These are phyloP conservation scores for Malaclemys terrapin DNA, from an alignment of 2,113 vertebrate species.

Conservation along the genomic window DNA sequence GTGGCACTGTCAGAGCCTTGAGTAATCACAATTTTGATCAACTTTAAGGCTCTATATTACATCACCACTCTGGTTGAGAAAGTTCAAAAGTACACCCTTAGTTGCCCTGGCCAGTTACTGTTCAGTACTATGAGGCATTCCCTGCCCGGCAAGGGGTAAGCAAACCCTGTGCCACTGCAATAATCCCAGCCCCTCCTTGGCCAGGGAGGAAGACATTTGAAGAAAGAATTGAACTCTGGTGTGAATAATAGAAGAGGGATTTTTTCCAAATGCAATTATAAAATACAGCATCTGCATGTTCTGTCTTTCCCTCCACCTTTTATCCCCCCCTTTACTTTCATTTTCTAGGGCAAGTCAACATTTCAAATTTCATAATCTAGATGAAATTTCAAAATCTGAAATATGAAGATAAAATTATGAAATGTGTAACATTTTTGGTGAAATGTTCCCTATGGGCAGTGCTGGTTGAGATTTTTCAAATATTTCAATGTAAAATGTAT, in stretches of 20 bases:
- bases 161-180: background rate
- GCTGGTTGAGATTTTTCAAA: conserved; percentile 44
- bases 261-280: background rate
- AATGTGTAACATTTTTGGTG: conserved; percentile 13
- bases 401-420: background rate
- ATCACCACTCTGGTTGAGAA: background rate
- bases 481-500: background rate
- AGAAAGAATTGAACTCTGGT: background rate
- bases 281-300: background rate
- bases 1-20: background rate
- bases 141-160: background rate
- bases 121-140: background rate
- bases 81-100: background rate
- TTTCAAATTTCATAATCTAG: background rate
- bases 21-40: background rate
- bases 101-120: background rate
- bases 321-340: background rate
- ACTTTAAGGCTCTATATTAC: background rate
- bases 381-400: background rate
- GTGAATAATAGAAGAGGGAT: background rate
- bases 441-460: conserved; percentile 14
- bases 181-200: background rate
- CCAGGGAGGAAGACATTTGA: background rate
- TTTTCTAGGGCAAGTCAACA: background rate
- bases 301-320: background rate